Base-by-base conservation (phyloP, 2,113 vertebrate species). In the Falco punctatus region DNA sequence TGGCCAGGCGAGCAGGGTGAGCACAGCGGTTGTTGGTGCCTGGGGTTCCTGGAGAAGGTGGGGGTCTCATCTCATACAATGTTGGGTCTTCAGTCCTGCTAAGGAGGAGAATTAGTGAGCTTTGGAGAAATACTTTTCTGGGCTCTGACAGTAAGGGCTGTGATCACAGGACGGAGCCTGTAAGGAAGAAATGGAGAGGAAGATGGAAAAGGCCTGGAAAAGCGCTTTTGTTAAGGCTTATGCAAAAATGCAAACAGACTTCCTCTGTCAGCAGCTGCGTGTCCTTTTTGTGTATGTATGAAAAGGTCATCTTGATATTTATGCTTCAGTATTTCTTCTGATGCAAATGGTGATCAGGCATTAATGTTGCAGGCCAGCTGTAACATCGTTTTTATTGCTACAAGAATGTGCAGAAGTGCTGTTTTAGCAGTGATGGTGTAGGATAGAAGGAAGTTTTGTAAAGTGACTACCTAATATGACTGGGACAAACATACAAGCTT, bases 1-100 rank as follows among this genome's bases (percentile, higher is more conserved):
- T 5, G 30, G 33, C 54, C 8, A 14, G 28, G 35, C 2, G 4
- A 55, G 42, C n/a, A 28, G 44, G 44, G 58, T 5, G 6, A 84
- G n/a, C 54, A 24, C 65, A 22, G 0, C 0, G 35, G 42, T 81
- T 4, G 2, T 24, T 2, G 4, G 24, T 1, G 0, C 1, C 0
- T 0, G 1, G 5, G 7, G 7, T 22, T 74, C n/a, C 49, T 88
- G 49, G 10, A 70, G 64, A 35, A 70, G 24, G 26, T 33, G 24
- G 8, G 22, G 16, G 8, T 46, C 32, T 87, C 0, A 2, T 22
- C 64, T 44, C 1, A 0, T 17, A 11, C 27, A 61, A 4, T 0
- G 0, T 15, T 27, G 5, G n/a, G 32, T 81, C 49, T 40, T 92
- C 2, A 4, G 26, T 17, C 30, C 32, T 69, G 33, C 30, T 17